Percentiles rank a stretch among this genome's conserved stretches.
Conservation (phyloP, 2,888 invertebrate species). For the Eupithecia exiguata region DNA sequence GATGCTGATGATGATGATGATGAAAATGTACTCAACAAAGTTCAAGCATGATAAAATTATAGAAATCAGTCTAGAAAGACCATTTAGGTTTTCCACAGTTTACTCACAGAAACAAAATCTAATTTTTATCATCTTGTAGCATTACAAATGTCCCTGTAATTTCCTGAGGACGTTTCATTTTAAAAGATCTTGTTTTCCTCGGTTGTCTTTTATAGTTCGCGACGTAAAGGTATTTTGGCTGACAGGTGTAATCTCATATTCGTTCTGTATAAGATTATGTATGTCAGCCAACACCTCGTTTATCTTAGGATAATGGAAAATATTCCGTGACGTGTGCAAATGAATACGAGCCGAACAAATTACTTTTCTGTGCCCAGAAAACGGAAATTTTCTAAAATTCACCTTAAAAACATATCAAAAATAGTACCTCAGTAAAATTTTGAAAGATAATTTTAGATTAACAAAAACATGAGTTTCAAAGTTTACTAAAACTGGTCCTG, state of each 20-base stretch:
- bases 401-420: not conserved
- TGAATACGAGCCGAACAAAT: conserved; percentile 53
- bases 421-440: not conserved
- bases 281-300: conserved; percentile 71
- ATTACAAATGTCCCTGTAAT: conserved; percentile 31
- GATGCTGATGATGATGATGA: no score
- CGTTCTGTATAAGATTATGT: conserved; percentile 73
- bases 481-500: not conserved
- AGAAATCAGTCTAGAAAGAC: conserved; percentile 2
- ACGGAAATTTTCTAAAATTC: not conserved
- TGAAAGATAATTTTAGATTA: not conserved
- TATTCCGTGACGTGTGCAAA: conserved; percentile 54
- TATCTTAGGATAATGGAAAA: conserved; percentile 70
- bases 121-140: conserved; percentile 21
- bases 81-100: conserved; percentile 14
- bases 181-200: conserved; percentile 34
- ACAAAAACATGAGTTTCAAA: not conserved
- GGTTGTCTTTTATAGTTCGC: conserved; percentile 42
- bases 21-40: no score
- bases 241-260: conserved; percentile 72
- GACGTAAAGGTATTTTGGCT: conserved; percentile 56
- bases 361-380: conserved; percentile 41
- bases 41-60: not conserved
- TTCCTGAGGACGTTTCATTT: conserved; percentile 35
- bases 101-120: conserved; percentile 19